phyloP scores from a whole-genome alignment of 2,888 invertebrate species.

The Agrotis exclamationis region DNA sequence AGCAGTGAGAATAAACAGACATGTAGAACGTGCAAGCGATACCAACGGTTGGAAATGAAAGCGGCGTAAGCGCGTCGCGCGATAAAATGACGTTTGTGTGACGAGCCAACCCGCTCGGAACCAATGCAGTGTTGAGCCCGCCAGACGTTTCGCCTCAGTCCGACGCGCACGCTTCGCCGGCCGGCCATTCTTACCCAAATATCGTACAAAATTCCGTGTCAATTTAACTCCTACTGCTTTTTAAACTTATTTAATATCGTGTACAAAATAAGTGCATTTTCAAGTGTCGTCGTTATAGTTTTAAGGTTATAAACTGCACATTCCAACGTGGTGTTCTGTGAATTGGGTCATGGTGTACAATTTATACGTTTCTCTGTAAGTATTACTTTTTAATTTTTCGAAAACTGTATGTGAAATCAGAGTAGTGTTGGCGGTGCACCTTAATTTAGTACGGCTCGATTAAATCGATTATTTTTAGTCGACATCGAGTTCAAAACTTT shows the following conservation, averaged over 20 bases:
- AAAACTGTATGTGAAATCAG: slow-evolving; percentile 43
- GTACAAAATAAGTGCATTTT: slow-evolving; percentile 53
- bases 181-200: slow-evolving; percentile 72
- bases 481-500: slow-evolving; percentile 31
- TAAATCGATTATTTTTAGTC: slow-evolving; percentile 60
- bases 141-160: slow-evolving; percentile 70
- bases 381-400: slow-evolving; percentile 44
- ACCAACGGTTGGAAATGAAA: slow-evolving; percentile 40
- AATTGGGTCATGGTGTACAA: slow-evolving; percentile 74
- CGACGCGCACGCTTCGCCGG: slow-evolving; percentile 76
- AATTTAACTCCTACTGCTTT: slow-evolving; percentile 45
- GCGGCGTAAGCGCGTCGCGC: slow-evolving; percentile 82
- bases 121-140: slow-evolving; percentile 69
- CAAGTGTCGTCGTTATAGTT: slow-evolving; percentile 64
- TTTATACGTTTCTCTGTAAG: slow-evolving; percentile 66
- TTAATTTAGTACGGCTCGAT: slow-evolving; percentile 50
- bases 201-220: slow-evolving; percentile 61
- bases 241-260: slow-evolving; percentile 37
- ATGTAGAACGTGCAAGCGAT: slow-evolving; percentile 51
- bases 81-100: slow-evolving; percentile 82
- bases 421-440: slow-evolving; percentile 35
- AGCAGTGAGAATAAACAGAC: slow-evolving; percentile 38
- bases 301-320: slow-evolving; percentile 71
- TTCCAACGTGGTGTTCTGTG: slow-evolving; percentile 72
- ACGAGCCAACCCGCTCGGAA: slow-evolving; percentile 68